Conservation (phyloP, 2,113 vertebrate species). For the Scomber colias region DNA sequence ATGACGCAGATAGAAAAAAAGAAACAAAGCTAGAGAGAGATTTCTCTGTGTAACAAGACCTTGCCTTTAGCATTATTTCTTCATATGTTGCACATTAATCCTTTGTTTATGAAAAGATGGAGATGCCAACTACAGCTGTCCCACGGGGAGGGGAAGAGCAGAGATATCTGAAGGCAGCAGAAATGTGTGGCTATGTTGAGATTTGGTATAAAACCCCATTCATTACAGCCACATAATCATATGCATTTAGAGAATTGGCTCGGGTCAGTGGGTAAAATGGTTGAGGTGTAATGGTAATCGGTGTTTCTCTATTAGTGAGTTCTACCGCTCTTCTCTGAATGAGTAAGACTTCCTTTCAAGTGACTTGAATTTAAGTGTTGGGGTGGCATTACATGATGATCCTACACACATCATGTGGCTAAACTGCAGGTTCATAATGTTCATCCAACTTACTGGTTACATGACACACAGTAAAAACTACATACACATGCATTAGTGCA, state of each 20-base stretch:
- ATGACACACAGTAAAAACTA: background rate
- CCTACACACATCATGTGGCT: background rate
- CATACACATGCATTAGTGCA: background rate
- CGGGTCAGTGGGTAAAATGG: slow-evolving; percentile 42
- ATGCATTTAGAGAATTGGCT: slow-evolving; percentile 48
- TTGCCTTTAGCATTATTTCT: slow-evolving; percentile 59
- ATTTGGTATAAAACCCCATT: slow-evolving; percentile 51
- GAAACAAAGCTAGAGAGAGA: slow-evolving; percentile 25
- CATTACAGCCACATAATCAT: slow-evolving; percentile 51
- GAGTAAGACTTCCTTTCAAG: slow-evolving; percentile 21
- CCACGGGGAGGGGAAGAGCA: slow-evolving; percentile 41
- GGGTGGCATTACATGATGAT: background rate
- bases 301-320: slow-evolving; percentile 38
- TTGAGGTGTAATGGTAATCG: slow-evolving; percentile 41
- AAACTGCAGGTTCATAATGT: background rate
- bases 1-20: slow-evolving; percentile 28
- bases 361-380: background rate
- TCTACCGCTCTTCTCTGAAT: slow-evolving; percentile 24
- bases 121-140: slow-evolving; percentile 62
- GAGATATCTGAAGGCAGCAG: slow-evolving; percentile 47
- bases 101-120: slow-evolving; percentile 73
- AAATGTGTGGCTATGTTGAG: slow-evolving; percentile 42
- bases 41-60: slow-evolving; percentile 35
- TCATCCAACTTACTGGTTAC: background rate
- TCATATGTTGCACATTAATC: slow-evolving; percentile 73